phyloP scores from a whole-genome alignment of 2,888 invertebrate genomes.

The Minunthozetes semirufus region DNA sequence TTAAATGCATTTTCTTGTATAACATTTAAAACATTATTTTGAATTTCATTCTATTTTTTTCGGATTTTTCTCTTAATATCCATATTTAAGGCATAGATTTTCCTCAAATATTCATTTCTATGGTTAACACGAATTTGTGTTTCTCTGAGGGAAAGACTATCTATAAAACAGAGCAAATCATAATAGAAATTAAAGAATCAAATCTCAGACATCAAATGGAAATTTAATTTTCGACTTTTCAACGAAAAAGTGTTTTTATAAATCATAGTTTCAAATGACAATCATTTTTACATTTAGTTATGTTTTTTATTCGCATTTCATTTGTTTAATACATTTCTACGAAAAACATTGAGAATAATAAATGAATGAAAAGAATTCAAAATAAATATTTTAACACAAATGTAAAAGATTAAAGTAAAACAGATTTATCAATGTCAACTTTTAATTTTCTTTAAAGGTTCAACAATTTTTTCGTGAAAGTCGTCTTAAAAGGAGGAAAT shows the following conservation, averaged over 20 bases:
- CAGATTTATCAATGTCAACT: neutral
- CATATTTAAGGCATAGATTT: neutral
- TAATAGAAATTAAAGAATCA: neutral
- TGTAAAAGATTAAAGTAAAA: neutral
- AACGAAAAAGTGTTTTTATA: neutral
- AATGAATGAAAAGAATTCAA: neutral
- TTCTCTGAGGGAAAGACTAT: neutral
- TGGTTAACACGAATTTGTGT: neutral
- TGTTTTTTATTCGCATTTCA: neutral
- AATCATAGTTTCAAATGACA: slow-evolving; percentile 6
- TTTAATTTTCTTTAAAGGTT: slow-evolving; percentile 2
- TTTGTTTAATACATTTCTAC: neutral
- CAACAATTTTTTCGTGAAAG: neutral
- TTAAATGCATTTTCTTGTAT: slow-evolving; percentile 6
- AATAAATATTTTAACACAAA: neutral
- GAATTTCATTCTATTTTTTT: neutral
- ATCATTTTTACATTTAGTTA: slow-evolving; percentile 6
- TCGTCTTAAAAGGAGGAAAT: neutral
- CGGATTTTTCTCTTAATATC: neutral
- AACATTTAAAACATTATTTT: neutral
- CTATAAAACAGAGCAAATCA: neutral
- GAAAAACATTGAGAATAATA: neutral
- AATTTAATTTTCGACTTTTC: neutral
- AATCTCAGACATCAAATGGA: neutral
- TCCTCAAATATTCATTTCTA: neutral